Evolutionary conservation across 2,797 vertebrate genomes (phyloP).

Genomic region (Sebastes vulpes): DNA sequence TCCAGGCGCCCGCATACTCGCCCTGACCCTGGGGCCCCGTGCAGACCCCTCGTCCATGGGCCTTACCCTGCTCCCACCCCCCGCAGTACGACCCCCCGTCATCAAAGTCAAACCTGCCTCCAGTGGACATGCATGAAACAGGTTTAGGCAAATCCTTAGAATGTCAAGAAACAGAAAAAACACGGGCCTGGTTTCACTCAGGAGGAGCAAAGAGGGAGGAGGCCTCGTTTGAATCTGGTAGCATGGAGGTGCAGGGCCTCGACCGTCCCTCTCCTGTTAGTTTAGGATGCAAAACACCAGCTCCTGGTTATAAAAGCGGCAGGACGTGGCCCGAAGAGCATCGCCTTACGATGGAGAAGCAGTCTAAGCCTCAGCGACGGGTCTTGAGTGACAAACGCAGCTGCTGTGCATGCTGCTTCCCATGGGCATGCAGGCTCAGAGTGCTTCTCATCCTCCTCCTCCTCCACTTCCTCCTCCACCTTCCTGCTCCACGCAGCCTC

Average conservation of each 20-base stretch:
- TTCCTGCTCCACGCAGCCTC: constrained; percentile 67
- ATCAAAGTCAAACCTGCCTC: constrained; percentile 99
- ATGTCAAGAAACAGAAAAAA: constrained; percentile 79
- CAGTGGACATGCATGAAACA: constrained; percentile 99
- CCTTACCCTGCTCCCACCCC: constrained; percentile 99
- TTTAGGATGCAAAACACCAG: constrained; percentile 37
- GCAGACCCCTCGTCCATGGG: constrained; percentile 97
- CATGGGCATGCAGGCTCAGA: constrained; percentile 84
- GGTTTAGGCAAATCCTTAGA: constrained; percentile 92
- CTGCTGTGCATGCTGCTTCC: constrained; percentile 87
- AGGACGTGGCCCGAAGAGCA: constrained; percentile 36
- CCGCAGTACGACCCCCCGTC: constrained; percentile 99
- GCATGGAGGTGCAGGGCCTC: constrained; percentile 65
- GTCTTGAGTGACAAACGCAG: constrained; percentile 67
- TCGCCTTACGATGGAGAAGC: constrained; percentile 48
- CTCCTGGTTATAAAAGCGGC: constrained; percentile 28
- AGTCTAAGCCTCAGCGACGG: constrained; percentile 53
- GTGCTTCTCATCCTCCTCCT: constrained; percentile 71
- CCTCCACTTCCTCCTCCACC: constrained; percentile 78
- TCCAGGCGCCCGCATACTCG: constrained; percentile 97
- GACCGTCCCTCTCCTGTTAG: constrained; percentile 32
- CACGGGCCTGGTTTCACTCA: constrained; percentile 66
- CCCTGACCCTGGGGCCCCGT: constrained; percentile 98
- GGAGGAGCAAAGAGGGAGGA: constrained; percentile 59
- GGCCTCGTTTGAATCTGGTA: constrained; percentile 58